Conservation (phyloP, 2,888 invertebrate genomes). For the Cinara cedri region DNA sequence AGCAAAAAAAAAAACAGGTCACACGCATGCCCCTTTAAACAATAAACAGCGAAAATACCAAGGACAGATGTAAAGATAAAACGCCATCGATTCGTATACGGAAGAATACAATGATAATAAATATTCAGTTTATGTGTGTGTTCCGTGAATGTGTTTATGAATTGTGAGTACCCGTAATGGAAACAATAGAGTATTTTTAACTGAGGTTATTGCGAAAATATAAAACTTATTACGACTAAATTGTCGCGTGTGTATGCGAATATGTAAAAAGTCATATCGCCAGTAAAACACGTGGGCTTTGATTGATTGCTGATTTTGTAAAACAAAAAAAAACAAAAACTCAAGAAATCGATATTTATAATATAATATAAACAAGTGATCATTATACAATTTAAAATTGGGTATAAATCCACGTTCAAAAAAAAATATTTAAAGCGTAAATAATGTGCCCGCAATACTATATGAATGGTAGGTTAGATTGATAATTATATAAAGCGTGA, state of each 20-base stretch:
- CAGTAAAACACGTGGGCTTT: conserved; percentile 22
- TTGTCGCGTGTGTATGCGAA: background rate
- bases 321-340: conserved; percentile 13
- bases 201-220: conserved; percentile 20
- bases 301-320: conserved; percentile 24
- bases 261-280: background rate
- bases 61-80: background rate
- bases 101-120: conserved; percentile 2
- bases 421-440: too few relatives aligned
- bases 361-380: background rate
- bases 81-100: background rate
- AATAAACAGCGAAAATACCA: background rate
- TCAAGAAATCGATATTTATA: conserved; percentile 1
- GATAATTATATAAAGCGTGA: too few relatives aligned
- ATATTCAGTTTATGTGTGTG: background rate
- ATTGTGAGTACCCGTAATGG: too few relatives aligned
- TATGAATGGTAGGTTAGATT: too few relatives aligned
- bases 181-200: conserved; percentile 23
- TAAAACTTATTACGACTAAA: conserved; percentile 18
- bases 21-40: background rate
- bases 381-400: conserved; percentile 3
- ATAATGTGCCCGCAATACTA: too few relatives aligned
- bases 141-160: background rate
- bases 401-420: too few relatives aligned
- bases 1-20: too few relatives aligned